Percentiles rank a stretch among this genome's conserved stretches.
These are phyloP conservation scores for Galaxea fascicularis DNA, from an alignment of 92 coral and sea anemone genomes.

Conservation along the genomic window DNA sequence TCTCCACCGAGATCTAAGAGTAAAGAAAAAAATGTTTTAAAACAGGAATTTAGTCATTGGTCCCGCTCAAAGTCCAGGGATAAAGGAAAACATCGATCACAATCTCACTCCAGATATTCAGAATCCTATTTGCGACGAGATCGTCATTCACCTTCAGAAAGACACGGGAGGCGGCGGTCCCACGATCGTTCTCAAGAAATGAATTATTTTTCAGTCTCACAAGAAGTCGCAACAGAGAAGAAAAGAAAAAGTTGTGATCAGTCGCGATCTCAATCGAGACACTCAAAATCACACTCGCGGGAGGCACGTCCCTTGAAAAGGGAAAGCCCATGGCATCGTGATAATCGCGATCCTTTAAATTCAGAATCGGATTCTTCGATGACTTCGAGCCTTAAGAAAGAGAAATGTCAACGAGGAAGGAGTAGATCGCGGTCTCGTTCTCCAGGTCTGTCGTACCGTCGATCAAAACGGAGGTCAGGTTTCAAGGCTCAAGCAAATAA, in stretches of 20 bases:
- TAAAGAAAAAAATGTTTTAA: background rate
- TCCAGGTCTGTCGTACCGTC: constrained; percentile 1
- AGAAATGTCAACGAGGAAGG: background rate
- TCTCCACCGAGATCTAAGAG: background rate
- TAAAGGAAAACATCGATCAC: background rate
- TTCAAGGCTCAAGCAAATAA: constrained; percentile 9
- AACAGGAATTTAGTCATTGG: background rate
- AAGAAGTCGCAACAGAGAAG: background rate
- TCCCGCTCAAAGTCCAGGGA: background rate
- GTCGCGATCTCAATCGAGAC: constrained; percentile 5
- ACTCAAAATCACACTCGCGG: background rate
- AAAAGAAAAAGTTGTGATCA: background rate
- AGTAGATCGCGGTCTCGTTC: constrained; percentile 12
- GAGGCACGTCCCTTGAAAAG: background rate
- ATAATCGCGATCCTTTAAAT: background rate
- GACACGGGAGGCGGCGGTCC: background rate
- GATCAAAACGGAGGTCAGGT: constrained; percentile 12
- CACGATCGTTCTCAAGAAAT: background rate
- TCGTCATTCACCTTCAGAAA: background rate
- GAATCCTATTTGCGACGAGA: constrained; percentile 5
- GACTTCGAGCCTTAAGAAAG: background rate
- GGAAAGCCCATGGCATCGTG: background rate
- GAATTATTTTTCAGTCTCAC: background rate
- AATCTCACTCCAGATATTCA: background rate
- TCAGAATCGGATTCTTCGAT: background rate